Base-by-base conservation (phyloP, 2,113 vertebrate genomes). In the Xiphophorus hellerii region DNA sequence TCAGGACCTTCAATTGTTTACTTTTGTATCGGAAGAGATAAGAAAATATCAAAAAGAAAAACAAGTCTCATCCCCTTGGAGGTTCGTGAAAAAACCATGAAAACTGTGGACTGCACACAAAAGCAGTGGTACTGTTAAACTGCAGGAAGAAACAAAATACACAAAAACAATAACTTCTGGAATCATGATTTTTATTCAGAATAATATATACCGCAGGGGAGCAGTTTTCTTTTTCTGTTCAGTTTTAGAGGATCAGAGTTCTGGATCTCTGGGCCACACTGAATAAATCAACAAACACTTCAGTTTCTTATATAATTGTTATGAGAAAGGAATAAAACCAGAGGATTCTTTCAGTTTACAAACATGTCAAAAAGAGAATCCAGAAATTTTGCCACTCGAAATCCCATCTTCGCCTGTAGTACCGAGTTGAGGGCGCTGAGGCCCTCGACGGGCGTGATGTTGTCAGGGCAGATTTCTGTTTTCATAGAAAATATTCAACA, bases 381-480 rank as follows among this genome's bases (percentile, higher is more conserved):
- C 74, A 92, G 80, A 31, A 91, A 0, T 74, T 66, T 82, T 2
- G 76, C 78, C 8, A 85, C 6, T 5, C 5, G 63, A 11, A 80
- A 83, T 73, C 33, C 83, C 51, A 60, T 81, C 83, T 77, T 91
- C 25, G 51, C 42, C 39, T 85, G 65, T 0, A 91, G 61, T 12
- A 89, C 2, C 3, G 30, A 28, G 72, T 85, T 88, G 11, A 89
- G 1, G 27, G 35, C 67, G 6, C 27, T 70, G 44, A 90, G 37
- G 2, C 89, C 90, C 3, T 87, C 82, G 0, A 64, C 28, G 4
- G 74, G 71, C 0, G 20, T 1, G 33, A 74, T 51, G 84, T 77
- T 12, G 14, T 85, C 83, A 1, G 87, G 85, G 71, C 90, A 92
- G 11, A 78, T 48, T 74, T 92, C 90, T 91, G 86, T 69, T 30